phyloP scores from a whole-genome alignment of 2,113 vertebrate genomes.

The Speoplatyrhinus poulsoni region DNA sequence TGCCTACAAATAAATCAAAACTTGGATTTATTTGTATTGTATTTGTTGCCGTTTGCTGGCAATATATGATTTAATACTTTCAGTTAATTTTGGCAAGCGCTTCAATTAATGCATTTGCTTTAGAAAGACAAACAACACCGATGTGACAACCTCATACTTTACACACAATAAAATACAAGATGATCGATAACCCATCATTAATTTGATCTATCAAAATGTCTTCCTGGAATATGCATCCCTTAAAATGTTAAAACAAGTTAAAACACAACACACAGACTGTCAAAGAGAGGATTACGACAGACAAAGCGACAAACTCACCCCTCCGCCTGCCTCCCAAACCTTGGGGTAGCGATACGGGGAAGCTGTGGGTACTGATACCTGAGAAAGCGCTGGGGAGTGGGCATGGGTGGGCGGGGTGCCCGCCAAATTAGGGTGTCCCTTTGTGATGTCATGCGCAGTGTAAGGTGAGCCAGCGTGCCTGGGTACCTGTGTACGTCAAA shows the following conservation, averaged over 20 bases:
- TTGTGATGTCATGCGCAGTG: conserved; percentile 91
- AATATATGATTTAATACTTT: too few relatives aligned
- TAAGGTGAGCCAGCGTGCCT: conserved; percentile 89
- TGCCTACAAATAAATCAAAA: too few relatives aligned
- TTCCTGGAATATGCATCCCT: too few relatives aligned
- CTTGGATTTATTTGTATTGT: too few relatives aligned
- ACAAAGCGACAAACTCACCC: conserved; percentile 57
- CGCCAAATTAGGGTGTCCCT: conserved; percentile 92
- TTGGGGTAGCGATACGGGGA: conserved; percentile 75
- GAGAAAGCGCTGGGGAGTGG: conserved; percentile 91
- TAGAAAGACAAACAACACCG: not conserved
- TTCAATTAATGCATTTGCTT: too few relatives aligned
- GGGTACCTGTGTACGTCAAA: conserved; percentile 78
- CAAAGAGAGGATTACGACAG: conserved; percentile 41
- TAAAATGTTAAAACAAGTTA: not conserved
- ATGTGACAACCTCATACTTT: too few relatives aligned
- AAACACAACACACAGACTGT: conserved; percentile 13
- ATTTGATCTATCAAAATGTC: too few relatives aligned
- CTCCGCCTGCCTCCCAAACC: conserved; percentile 79
- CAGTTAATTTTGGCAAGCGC: too few relatives aligned
- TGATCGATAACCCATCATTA: too few relatives aligned
- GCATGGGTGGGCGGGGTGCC: conserved; percentile 93
- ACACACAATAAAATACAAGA: too few relatives aligned
- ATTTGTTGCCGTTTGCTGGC: too few relatives aligned
- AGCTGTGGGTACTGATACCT: conserved; percentile 83